These are phyloP conservation scores for Drosophila antonietae DNA, from an alignment of 2,888 invertebrate genomes.

Conservation along the genomic window DNA sequence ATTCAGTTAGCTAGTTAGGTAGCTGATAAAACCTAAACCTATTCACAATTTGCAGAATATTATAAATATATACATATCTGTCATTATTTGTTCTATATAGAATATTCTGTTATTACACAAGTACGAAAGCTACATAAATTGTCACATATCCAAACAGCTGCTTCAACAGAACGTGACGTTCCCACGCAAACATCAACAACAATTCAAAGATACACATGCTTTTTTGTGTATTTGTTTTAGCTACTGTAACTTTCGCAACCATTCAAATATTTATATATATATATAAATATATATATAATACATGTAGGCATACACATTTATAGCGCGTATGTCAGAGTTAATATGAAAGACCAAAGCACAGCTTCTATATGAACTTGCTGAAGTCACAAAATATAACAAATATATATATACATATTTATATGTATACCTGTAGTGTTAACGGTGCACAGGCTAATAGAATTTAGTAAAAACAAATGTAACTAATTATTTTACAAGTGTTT, in stretches of 20 bases:
- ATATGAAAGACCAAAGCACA: conserved; percentile 3
- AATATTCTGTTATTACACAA: conserved; percentile 10
- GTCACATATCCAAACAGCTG: conserved; percentile 38
- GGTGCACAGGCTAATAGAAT: neutral
- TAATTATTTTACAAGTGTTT: neutral
- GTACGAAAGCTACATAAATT: conserved; percentile 4
- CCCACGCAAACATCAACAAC: conserved; percentile 40
- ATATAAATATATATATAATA: neutral
- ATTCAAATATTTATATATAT: conserved; percentile 1
- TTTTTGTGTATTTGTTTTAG: conserved; percentile 4
- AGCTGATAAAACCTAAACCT: neutral
- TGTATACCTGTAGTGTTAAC: neutral
- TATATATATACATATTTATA: neutral
- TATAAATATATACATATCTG: neutral
- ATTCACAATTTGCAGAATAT: neutral
- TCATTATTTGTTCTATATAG: neutral
- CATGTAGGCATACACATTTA: neutral
- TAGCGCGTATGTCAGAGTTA: conserved; percentile 10
- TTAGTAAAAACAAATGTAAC: neutral
- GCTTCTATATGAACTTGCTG: neutral
- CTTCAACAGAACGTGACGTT: conserved; percentile 47
- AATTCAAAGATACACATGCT: conserved; percentile 2
- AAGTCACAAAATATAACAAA: neutral
- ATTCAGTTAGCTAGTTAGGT: neutral
- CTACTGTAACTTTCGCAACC: conserved; percentile 17